Base-by-base conservation (phyloP, 2,888 invertebrate genomes). In the Noctuana brunneofusca region DNA sequence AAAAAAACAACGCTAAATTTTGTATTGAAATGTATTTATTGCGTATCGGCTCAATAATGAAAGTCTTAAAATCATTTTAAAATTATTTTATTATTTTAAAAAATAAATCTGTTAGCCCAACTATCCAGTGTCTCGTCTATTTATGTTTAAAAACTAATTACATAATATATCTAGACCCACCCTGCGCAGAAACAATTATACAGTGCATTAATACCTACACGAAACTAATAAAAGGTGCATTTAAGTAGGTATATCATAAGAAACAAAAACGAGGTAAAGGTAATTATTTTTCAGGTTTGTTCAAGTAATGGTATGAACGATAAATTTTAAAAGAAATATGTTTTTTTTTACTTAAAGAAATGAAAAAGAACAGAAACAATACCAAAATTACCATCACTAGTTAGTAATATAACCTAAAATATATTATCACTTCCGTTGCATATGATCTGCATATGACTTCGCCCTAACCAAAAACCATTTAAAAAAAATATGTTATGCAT, bases 51-150 rank as follows among this genome's bases (percentile, higher is more conserved):
- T n/a, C n/a, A n/a, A 43, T 16, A 43, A 18, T 43, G 18, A 43
- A 43, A 43, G 18, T 18, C 41, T 16, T 43, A 3, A 18, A 18
- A 43, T 6, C 41, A 43, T 43, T 43, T 43, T 11, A 6, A 43
- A 43, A 20, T 6, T 43, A 43, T 20, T 43, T 43, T 43, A 43
- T 43, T 43, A 2, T 12, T 11, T 18, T 43, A 18, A 18, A 43
- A 43, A 43, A 43, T 43, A 43, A 43, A 43, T 43, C 43, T 43
- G 43, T 43, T 3, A 43, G 18, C 43, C 43, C 43, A 43, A 43
- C 43, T 18, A 16, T 43, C 18, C 11, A 18, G 11, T 43, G 11
- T 18, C 18, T 43, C 18, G 11, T 18, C 43, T 18, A 43, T 18
- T 18, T 18, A 43, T 18, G 18, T 43, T 43, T 32, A 43, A 20